phyloP scores from a whole-genome alignment of 1,140 invertebrate species.

The Nebria ingens region DNA sequence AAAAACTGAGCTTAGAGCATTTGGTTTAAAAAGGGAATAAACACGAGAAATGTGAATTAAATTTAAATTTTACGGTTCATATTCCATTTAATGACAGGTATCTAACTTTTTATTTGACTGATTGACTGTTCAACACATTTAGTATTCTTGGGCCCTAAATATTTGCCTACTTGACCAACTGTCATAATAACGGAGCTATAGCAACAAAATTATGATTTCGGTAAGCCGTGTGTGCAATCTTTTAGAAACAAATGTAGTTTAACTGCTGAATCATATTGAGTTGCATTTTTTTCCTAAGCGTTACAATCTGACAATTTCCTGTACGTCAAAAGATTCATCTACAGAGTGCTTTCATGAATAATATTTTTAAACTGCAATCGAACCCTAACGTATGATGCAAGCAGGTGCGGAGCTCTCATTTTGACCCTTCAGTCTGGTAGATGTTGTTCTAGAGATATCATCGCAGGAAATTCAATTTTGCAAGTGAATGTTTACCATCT shows the following conservation, averaged over 20 bases:
- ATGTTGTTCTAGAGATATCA: neutral
- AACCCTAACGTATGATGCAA: neutral
- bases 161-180: no score
- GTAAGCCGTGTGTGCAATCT: no score
- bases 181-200: no score
- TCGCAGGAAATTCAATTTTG: slow-evolving; percentile 9
- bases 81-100: no score
- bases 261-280: neutral
- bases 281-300: neutral
- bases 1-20: no score
- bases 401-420: neutral
- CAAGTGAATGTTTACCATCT: slow-evolving; percentile 7
- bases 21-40: no score
- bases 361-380: slow-evolving; percentile 1
- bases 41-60: no score
- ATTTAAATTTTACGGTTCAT: no score
- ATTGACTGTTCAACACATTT: no score
- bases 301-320: neutral
- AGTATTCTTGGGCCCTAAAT: no score
- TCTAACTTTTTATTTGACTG: no score
- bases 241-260: neutral
- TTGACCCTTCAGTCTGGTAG: neutral
- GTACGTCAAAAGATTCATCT: slow-evolving; percentile 1
- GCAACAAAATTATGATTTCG: no score
- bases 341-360: neutral